These are phyloP conservation scores for Caenorhabditis sp. DNA, from an alignment of 2,888 invertebrate species.

Conservation along the genomic window DNA sequence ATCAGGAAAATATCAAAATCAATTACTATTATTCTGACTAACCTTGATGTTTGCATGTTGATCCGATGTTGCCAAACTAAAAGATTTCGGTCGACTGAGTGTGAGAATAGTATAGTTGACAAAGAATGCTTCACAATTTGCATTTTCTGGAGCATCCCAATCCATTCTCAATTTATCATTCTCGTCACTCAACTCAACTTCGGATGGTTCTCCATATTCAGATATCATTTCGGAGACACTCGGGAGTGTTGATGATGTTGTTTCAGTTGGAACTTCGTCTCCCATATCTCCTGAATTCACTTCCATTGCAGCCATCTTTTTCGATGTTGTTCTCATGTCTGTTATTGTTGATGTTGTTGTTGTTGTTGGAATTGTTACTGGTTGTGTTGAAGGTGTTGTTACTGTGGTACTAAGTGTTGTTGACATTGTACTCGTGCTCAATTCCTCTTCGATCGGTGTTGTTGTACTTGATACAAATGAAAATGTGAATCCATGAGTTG, in stretches of 20 bases:
- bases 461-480: not conserved
- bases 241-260: slow-evolving; percentile 10
- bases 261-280: slow-evolving; percentile 31
- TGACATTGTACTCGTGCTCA: not conserved
- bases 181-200: slow-evolving; percentile 37
- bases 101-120: slow-evolving; percentile 65
- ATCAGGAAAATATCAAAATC: not conserved
- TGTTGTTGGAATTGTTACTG: slow-evolving; percentile 9
- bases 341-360: slow-evolving; percentile 21
- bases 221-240: slow-evolving; percentile 29
- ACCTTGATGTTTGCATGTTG: slow-evolving; percentile 43
- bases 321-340: slow-evolving; percentile 14
- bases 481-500: not conserved
- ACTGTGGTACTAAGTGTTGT: not conserved
- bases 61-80: slow-evolving; percentile 50
- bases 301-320: slow-evolving; percentile 17
- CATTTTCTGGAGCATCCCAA: slow-evolving; percentile 61
- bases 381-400: slow-evolving; percentile 11
- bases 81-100: slow-evolving; percentile 46
- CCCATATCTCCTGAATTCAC: slow-evolving; percentile 38
- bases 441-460: not conserved
- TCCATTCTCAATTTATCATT: slow-evolving; percentile 50
- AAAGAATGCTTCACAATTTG: slow-evolving; percentile 64
- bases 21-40: not conserved
- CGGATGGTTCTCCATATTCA: slow-evolving; percentile 49